These are phyloP conservation scores for Oryzias celebensis DNA, from an alignment of 2,113 vertebrate genomes.

Conservation along the genomic window DNA sequence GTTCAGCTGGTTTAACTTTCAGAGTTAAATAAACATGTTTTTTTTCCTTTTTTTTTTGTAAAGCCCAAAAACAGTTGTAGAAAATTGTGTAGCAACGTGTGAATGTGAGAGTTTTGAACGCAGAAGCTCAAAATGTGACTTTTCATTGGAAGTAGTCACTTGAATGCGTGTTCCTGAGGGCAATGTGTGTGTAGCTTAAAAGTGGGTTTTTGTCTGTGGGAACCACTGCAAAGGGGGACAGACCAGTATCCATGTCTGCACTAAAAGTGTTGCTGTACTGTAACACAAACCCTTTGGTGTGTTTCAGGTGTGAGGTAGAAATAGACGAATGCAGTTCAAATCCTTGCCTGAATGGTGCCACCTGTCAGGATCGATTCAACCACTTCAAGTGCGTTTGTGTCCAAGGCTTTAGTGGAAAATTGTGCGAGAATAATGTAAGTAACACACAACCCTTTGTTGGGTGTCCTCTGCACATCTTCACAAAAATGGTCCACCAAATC, in stretches of 20 bases:
- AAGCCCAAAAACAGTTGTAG: too few relatives aligned
- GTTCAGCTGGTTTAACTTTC: too few relatives aligned
- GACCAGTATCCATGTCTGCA: neutral
- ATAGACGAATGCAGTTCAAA: conserved; percentile 83
- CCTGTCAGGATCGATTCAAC: conserved; percentile 82
- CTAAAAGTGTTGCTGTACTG: conserved; percentile 5
- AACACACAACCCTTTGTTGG: neutral
- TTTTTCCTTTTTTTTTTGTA: too few relatives aligned
- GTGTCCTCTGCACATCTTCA: neutral
- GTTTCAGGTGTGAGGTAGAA: conserved; percentile 85
- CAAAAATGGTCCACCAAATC: neutral
- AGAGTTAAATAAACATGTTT: too few relatives aligned
- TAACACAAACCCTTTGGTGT: conserved; percentile 39
- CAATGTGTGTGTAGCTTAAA: too few relatives aligned
- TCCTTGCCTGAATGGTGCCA: conserved; percentile 91
- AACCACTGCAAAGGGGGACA: neutral
- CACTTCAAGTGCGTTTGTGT: conserved; percentile 85
- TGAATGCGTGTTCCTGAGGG: too few relatives aligned
- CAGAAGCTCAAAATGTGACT: too few relatives aligned
- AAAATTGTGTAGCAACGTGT: too few relatives aligned
- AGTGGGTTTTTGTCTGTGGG: too few relatives aligned
- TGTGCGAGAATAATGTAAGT: conserved; percentile 88
- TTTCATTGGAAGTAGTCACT: too few relatives aligned
- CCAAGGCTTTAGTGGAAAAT: conserved; percentile 81
- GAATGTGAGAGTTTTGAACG: too few relatives aligned